Evolutionary conservation across 2,888 invertebrate species (phyloP), one percentile per base, ranked within the genome.

Genomic region (Chrysotoxum bicinctum): DNA sequence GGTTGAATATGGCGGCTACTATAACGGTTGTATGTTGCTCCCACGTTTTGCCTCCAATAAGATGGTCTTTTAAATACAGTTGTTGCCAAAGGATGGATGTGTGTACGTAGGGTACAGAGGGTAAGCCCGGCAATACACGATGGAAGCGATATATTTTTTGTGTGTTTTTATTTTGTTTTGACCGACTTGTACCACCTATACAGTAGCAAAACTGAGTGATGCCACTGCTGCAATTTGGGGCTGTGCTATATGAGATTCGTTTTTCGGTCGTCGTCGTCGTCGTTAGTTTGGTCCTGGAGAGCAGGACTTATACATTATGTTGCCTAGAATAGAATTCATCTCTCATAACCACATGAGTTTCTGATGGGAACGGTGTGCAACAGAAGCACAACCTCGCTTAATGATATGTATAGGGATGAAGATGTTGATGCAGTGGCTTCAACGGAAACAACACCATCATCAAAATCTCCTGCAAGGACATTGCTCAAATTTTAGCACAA

Each of bases 51-150:
- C 85, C 75, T 80, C 76, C 76, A 73, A 64, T 85, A 85, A 85
- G 85, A 85, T 85, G 85, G 85, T 73, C 85, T 69, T 85, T 85
- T 85, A 85, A 85, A 85, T 81, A 85, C 85, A 85, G 81, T 81
- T 81, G 76, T 85, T 85, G 76, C 85, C 77, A 81, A 85, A 85
- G 85, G 85, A 85, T 85, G 80, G 58, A 85, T 85, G 77, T 80
- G 85, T 85, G 81, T 79, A 78, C 83, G 77, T 75, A 58, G 83
- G 78, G 83, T 74, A 66, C 66, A 73, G 66, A 76, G 75, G 84
- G 74, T 68, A 68, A 72, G 56, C 62, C 70, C 70, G 80, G 76
- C 54, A 75, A 75, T 66, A 77, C 43, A 60, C 69, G 12, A 54
- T 66, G 45, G 66, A 66, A 72, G 50, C 76, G 73, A 85, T 81